A percentile compares a stretch with the other conserved stretches of the same genome.
phyloP scores from a whole-genome alignment of 2,113 vertebrate species.

The Mungos mungo region DNA sequence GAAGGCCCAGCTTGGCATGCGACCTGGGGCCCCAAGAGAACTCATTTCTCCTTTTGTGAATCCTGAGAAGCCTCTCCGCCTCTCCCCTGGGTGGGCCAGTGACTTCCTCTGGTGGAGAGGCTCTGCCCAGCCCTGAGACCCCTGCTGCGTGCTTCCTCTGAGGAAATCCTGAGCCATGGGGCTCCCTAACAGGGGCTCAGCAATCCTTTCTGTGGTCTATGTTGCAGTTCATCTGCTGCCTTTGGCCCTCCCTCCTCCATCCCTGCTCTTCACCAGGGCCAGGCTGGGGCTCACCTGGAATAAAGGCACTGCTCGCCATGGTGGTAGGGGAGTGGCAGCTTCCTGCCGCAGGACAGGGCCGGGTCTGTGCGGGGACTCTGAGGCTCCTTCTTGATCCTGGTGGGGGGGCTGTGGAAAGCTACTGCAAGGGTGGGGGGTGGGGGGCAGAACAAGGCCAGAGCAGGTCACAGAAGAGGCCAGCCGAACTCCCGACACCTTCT shows the following conservation, averaged over 20 bases:
- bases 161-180: background rate
- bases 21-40: background rate
- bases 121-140: background rate
- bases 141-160: background rate
- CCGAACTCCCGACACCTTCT: background rate
- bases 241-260: background rate
- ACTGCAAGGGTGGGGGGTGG: slow-evolving; percentile 80
- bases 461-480: background rate
- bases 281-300: slow-evolving; percentile 87
- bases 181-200: background rate
- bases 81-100: background rate
- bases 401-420: slow-evolving; percentile 96
- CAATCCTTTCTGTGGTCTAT: background rate
- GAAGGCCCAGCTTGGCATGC: background rate
- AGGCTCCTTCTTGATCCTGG: slow-evolving; percentile 97
- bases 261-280: background rate
- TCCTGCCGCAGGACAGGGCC: slow-evolving; percentile 92
- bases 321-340: slow-evolving; percentile 89
- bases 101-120: background rate
- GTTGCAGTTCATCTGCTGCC: background rate
- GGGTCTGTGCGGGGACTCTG: slow-evolving; percentile 92
- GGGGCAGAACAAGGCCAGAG: background rate
- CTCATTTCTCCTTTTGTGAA: background rate
- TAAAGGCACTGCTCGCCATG: slow-evolving; percentile 97
- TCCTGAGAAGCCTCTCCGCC: background rate